Conservation (phyloP, 2,888 invertebrate genomes). For the Lasioglossum villosulum region DNA sequence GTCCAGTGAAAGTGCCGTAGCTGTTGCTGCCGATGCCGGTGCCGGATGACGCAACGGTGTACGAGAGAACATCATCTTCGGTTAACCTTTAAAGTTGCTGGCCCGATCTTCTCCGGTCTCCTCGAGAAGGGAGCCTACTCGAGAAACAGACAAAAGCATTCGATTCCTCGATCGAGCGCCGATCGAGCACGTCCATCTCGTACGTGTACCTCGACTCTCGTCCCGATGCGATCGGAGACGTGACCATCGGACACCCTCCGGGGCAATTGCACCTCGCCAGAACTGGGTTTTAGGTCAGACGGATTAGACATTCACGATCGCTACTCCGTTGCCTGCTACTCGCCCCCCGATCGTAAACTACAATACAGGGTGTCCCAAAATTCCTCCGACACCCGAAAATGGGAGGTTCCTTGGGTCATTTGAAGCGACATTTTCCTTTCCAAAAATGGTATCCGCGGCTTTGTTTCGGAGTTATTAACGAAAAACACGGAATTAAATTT, state of each 20-base stretch:
- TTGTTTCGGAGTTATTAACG: too few species aligned
- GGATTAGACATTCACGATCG: neutral
- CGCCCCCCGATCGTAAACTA: neutral
- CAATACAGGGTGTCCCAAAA: too few species aligned
- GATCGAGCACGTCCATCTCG: constrained; percentile 28
- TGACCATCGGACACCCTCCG: neutral
- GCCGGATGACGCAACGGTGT: constrained; percentile 70
- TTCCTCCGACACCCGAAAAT: too few species aligned
- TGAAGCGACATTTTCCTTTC: too few species aligned
- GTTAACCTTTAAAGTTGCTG: constrained; percentile 71
- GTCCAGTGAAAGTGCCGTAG: constrained; percentile 75
- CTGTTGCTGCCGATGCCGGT: constrained; percentile 25
- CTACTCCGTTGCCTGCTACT: neutral
- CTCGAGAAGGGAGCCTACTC: neutral
- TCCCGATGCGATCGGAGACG: neutral
- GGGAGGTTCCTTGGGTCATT: too few species aligned
- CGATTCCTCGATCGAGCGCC: constrained; percentile 44
- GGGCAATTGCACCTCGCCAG: neutral
- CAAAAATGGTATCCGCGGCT: too few species aligned
- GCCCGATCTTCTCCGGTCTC: neutral
- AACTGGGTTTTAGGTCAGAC: constrained; percentile 3
- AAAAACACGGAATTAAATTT: too few species aligned
- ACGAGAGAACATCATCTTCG: constrained; percentile 68
- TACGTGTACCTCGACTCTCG: neutral
- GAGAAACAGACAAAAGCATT: constrained; percentile 21